Evolutionary conservation across 1,140 invertebrate species (phyloP), one percentile per base, ranked within the genome.

Genomic region (Scaptomyza montana): DNA sequence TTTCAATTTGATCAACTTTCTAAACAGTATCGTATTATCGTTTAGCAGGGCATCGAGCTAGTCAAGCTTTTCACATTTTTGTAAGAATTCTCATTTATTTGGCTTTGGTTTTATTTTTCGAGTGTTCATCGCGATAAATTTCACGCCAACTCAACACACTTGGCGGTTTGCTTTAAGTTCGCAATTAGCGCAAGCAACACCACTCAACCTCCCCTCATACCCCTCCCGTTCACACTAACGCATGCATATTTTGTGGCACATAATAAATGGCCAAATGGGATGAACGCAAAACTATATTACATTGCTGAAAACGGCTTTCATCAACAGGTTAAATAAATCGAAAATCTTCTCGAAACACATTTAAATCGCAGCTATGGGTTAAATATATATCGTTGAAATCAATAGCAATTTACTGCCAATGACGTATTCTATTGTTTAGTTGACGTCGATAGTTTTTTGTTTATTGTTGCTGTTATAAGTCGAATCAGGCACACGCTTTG

Each of bases 61-160:
- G 56, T 59, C 57, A 0, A 2, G 21, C 4, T 43, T 7, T 12
- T 1, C 3, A n/a, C n/a, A 5, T 0, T 5, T 57, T 0, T 5
- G 16, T n/a, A 3, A n/a, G 36, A 46, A 45, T 45, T 46, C 21
- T 71, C 47, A 49, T 57, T 45, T 60, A 41, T 51, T 66, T 43
- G 10, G 33, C 65, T 70, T 84, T 63, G 25, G 39, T 21, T 61
- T 57, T 57, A 67, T 51, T 60, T 53, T 54, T 47, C 41, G 45
- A 28, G 56, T 33, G 10, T 74, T 62, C 41, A 61, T 49, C 50
- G 60, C 67, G 69, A 81, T 81, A 86, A 87, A 87, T 87, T 87
- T 86, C 71, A 86, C 81, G 81, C 81, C 63, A 87, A 78, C 82
- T 87, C 82, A 60, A 81, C 81, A 87, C 47, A 87, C 47, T 67